Base-by-base conservation (phyloP, 2,797 vertebrate genomes). In the Scleropages formosus region DNA sequence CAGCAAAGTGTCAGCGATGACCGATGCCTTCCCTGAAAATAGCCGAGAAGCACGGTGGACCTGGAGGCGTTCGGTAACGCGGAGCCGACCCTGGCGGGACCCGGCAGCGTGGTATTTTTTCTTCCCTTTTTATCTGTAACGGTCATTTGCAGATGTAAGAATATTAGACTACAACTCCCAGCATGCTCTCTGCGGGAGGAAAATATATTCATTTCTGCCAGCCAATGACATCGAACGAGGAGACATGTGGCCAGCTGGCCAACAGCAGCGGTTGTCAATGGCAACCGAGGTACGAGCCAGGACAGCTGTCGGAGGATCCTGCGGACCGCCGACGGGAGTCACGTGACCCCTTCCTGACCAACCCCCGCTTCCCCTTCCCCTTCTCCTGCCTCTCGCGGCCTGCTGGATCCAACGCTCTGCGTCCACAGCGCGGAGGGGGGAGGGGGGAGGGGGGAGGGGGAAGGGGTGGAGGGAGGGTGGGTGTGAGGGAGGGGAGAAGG, bases 301-400 rank as follows among this genome's bases (percentile, higher is more conserved):
- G 88, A 90, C 88, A 92, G 91, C 90, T 91, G 90, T 91, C 83
- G 83, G 86, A 88, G 88, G 87, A 84, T 87, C 82, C 79, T 80
- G 80, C 49, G 69, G 79, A 74, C 76, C 73, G 79, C 76, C 62
- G 81, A 78, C 72, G 27, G 79, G 79, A 73, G 83, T 91, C 90
- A 91, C 90, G 74, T 90, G 90, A 69, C 67, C 60, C 62, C 73
- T 26, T 67, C 9, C 66, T 69, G 81, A 84, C 91, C 91, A 91
- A 90, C 91, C 85, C 44, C 61, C 46, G 49, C 59, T 80, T 82
- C 80, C 78, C 80, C 73, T 49, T 68, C 63, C 67, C 70, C 66
- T 75, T 73, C 22, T 3, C 67, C 70, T 79, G 16, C 46, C 59
- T 20, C 79, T 81, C 82, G 22, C 70, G 72, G 72, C 64, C 22